Evolutionary conservation across 2,797 vertebrate genomes (phyloP), one percentile per base, ranked within the genome.

Genomic region (Poeciliopsis turneri): DNA sequence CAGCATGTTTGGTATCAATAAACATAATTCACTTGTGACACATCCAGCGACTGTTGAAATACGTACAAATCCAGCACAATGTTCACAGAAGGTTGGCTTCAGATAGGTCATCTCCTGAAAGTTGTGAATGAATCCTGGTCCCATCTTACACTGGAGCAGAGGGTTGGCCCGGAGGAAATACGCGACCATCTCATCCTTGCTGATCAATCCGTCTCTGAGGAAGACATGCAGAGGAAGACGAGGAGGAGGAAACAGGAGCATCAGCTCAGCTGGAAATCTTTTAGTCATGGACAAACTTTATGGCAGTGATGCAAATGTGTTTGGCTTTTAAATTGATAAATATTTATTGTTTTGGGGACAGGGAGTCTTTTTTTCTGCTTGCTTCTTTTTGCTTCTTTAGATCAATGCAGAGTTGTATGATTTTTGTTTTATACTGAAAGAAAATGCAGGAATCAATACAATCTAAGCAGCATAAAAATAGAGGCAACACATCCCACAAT

Each of bases 31-130:
- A 70, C 3, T n/a, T 16, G 13, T 49, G 12, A 53, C 30, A 61
- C 28, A 20, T 73, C 18, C 4, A 73, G 15, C 78, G 28, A 75
- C 36, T 7, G 18, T 39, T 53, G 43, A 84, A 33, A 90, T 92
- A 97, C 98, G 94, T 96, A 99, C 98, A 94, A 99, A 99, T 96
- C 98, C 98, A 41, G 98, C 97, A 84, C 98, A 99, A 84, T 99
- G 98, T 91, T 99, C 98, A 0, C 98, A 99, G 96, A 99, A 99
- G 64, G 98, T 99, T 83, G 98, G 98, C 86, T 97, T 99, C 89
- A 99, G 96, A 93, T 98, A 99, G 0, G 96, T 99, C 96, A 99
- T 98, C 94, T 99, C 98, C 88, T 98, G 97, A 88, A 99, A 99
- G 88, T 95, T 98, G 79, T 99, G 98, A 84, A 98, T 93, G 91